Evolutionary conservation across 2,797 vertebrate species (phyloP).

Genomic region (Tinamus major): DNA sequence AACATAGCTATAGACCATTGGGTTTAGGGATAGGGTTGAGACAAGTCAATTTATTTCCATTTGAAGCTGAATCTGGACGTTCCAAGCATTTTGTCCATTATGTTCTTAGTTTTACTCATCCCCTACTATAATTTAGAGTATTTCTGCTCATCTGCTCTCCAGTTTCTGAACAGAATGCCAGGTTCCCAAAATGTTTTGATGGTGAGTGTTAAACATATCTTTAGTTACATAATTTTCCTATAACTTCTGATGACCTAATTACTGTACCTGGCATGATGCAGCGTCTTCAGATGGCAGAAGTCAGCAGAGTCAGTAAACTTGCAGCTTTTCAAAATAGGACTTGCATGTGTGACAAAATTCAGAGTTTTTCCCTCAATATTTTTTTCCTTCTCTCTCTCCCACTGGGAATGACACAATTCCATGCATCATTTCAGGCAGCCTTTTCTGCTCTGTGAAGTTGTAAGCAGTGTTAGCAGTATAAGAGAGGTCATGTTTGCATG

Average conservation of each 20-base stretch:
- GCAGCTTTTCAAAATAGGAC: slow-evolving; percentile 31
- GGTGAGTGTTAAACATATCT: slow-evolving; percentile 25
- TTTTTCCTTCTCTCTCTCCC: neutral
- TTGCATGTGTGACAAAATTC: neutral
- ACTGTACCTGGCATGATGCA: slow-evolving; percentile 14
- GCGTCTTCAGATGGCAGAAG: slow-evolving; percentile 45
- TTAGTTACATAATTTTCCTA: slow-evolving; percentile 48
- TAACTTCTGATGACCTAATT: slow-evolving; percentile 59
- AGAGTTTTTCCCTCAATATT: neutral
- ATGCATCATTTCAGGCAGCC: neutral
- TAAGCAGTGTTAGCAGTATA: slow-evolving; percentile 22
- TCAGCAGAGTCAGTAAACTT: slow-evolving; percentile 9
- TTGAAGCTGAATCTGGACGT: neutral
- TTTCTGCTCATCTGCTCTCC: neutral
- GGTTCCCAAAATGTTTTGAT: neutral
- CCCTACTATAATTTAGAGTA: neutral
- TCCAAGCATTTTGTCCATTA: neutral
- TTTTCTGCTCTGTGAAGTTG: slow-evolving; percentile 21
- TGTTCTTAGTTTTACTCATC: neutral
- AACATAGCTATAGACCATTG: slow-evolving; percentile 55
- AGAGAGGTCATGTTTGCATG: slow-evolving; percentile 10
- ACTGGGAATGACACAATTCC: neutral
- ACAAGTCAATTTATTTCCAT: slow-evolving; percentile 68
- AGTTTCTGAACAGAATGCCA: neutral
- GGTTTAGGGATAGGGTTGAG: slow-evolving; percentile 51